A percentile compares a stretch with the other conserved stretches of the same genome.
Conservation (phyloP, 2,113 vertebrate species). For the Triplophysa dalaica region DNA sequence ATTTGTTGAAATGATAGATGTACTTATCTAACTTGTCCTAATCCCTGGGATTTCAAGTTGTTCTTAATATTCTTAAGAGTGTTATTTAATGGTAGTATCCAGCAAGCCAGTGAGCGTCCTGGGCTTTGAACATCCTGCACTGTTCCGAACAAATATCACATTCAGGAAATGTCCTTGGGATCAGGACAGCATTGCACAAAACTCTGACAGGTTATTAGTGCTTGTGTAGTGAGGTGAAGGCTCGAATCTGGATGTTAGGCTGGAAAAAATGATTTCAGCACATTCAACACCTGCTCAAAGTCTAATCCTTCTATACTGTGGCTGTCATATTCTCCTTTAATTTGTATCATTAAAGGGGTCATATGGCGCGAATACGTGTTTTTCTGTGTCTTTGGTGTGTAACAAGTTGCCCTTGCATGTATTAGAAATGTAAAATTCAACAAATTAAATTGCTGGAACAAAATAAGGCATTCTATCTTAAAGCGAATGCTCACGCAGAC, state of each 20-base stretch:
- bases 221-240: background rate
- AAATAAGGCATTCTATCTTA: too few relatives aligned
- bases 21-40: constrained; percentile 6
- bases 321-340: too few relatives aligned
- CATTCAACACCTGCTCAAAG: background rate
- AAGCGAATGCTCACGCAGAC: too few relatives aligned
- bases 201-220: background rate
- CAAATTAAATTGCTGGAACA: too few relatives aligned
- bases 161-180: background rate
- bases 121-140: background rate
- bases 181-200: background rate
- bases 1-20: constrained; percentile 19
- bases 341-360: background rate
- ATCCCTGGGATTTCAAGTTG: constrained; percentile 1
- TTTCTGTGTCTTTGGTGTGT: too few relatives aligned
- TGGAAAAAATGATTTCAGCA: constrained; percentile 1
- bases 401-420: too few relatives aligned
- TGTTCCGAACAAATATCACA: background rate
- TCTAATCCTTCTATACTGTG: background rate
- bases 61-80: constrained; percentile 1
- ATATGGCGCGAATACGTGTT: too few relatives aligned
- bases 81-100: constrained; percentile 5
- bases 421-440: too few relatives aligned
- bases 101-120: background rate
- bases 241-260: background rate